These are phyloP conservation scores for Symphodus melops DNA, from an alignment of 2,113 vertebrate genomes.

Conservation along the genomic window DNA sequence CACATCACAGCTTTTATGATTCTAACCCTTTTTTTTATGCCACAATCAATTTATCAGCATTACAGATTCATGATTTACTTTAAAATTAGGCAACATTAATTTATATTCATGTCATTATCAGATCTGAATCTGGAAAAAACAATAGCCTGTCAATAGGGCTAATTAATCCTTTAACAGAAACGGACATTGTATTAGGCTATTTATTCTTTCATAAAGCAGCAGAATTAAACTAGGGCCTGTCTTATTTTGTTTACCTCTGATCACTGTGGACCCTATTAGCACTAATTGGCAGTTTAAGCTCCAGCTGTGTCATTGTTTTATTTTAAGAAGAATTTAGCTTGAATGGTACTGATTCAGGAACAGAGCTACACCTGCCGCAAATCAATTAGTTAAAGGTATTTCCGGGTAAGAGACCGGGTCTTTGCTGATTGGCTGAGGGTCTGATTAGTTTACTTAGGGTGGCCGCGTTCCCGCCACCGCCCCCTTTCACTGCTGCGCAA, in stretches of 20 bases:
- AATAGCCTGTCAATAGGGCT: background rate
- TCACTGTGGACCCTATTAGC: background rate
- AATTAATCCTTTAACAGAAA: background rate
- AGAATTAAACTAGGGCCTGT: no score
- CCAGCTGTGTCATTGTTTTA: background rate
- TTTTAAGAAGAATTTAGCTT: background rate
- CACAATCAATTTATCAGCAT: background rate
- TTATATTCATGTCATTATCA: background rate
- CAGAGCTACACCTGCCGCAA: slow-evolving; percentile 54
- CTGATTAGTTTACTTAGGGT: slow-evolving; percentile 70
- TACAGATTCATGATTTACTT: background rate
- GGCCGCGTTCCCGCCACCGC: slow-evolving; percentile 63
- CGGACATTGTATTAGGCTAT: no score
- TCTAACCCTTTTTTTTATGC: background rate
- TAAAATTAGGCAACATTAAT: background rate
- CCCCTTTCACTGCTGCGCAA: slow-evolving; percentile 29
- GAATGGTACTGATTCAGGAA: background rate
- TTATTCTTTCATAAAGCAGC: background rate
- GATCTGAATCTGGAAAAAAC: background rate
- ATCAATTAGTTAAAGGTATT: slow-evolving; percentile 38
- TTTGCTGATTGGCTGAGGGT: slow-evolving; percentile 64
- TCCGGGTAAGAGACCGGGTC: slow-evolving; percentile 25
- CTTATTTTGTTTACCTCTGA: background rate
- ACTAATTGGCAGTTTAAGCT: background rate
- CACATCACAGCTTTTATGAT: background rate